Evolutionary conservation across 2,113 vertebrate genomes (phyloP).

Genomic region (Genyomyrus donnyi): DNA sequence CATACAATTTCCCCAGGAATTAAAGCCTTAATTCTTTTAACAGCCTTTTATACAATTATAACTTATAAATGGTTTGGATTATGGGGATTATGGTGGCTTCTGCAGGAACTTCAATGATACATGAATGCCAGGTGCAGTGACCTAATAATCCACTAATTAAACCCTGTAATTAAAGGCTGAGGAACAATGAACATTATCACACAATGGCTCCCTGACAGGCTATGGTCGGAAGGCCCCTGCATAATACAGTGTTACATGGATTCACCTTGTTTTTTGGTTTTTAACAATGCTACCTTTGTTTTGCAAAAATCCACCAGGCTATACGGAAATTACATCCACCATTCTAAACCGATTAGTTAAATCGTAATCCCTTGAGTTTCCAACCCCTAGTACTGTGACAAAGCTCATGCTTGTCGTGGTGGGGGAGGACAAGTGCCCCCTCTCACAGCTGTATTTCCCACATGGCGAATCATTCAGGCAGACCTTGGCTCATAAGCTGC

Average conservation of each 20-base stretch:
- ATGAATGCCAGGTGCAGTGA: neutral
- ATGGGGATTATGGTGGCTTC: neutral
- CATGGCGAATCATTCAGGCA: neutral
- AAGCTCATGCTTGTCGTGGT: neutral
- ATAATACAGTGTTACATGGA: neutral
- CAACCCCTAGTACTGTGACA: neutral
- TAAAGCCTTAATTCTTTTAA: neutral
- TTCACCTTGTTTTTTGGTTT: neutral
- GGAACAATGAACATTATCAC: neutral
- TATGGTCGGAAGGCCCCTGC: neutral
- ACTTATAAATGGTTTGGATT: neutral
- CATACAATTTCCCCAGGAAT: neutral
- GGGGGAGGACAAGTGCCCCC: neutral
- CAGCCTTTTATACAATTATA: neutral
- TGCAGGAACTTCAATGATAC: neutral
- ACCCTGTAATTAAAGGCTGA: neutral
- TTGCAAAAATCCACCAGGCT: neutral
- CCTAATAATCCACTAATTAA: neutral
- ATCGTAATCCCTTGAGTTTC: neutral
- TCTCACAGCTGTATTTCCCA: neutral
- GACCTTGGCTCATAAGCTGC: conserved; percentile 96
- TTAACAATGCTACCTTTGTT: neutral
- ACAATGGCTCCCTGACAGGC: neutral
- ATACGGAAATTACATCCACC: neutral
- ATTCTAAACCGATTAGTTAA: neutral